A percentile compares a stretch with the other conserved stretches of the same genome.
Evolutionary conservation across 2,113 vertebrate species (phyloP).

Genomic region (Oxyura jamaicensis): DNA sequence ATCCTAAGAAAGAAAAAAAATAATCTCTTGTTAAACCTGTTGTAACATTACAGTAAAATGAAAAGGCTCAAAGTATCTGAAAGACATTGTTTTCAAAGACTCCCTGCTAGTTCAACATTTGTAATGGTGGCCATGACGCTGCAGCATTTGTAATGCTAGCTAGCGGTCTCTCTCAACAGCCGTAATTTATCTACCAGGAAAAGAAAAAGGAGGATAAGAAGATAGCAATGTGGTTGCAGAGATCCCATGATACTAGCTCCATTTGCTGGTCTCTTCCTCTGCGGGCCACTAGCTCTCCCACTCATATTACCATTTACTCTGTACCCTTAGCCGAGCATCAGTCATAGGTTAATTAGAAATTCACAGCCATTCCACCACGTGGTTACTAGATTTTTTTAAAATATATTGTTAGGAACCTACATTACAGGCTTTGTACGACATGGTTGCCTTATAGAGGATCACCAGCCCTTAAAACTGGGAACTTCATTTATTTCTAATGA

Average conservation of each 20-base stretch:
- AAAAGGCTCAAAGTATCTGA: not conserved
- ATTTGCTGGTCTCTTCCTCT: not conserved
- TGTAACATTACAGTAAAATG: not conserved
- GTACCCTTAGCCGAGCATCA: not conserved
- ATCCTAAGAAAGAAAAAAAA: not conserved
- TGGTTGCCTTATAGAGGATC: not conserved
- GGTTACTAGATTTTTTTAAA: not conserved
- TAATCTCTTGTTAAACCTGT: not conserved
- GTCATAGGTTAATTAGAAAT: not conserved
- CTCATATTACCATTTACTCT: not conserved
- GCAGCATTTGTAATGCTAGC: not conserved
- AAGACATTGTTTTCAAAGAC: not conserved
- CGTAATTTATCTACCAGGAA: not conserved
- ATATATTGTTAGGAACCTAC: not conserved
- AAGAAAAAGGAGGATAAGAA: fast-evolving
- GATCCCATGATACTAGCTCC: not conserved
- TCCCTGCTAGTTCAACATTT: not conserved
- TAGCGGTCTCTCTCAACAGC: not conserved
- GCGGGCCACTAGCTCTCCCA: not conserved
- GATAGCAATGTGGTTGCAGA: not conserved
- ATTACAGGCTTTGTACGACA: not conserved
- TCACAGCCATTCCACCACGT: not conserved
- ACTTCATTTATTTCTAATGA: not conserved
- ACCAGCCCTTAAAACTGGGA: not conserved
- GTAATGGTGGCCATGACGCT: fast-evolving